Conservation (phyloP, 2,797 vertebrate species). For the Champsocephalus gunnari region DNA sequence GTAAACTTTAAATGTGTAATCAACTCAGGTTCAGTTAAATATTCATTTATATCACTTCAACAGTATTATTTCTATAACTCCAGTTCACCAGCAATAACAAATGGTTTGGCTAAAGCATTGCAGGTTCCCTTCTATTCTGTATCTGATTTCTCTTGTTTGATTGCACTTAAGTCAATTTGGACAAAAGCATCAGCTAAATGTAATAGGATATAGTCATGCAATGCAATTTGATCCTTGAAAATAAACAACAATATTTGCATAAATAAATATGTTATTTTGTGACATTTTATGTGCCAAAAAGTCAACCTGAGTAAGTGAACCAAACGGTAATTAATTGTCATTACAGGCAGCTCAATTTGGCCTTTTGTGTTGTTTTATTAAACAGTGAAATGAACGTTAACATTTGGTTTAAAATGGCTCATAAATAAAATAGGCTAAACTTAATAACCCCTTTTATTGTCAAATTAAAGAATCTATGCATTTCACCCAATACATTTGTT, state of each 20-base stretch:
- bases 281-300: background rate
- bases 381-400: background rate
- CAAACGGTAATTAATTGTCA: background rate
- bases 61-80: no score
- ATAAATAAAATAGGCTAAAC: background rate
- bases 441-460: no score
- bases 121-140: no score
- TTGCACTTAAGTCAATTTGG: no score
- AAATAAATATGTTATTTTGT: background rate
- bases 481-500: background rate
- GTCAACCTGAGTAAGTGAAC: background rate
- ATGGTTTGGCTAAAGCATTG: no score
- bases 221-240: slow-evolving; percentile 5
- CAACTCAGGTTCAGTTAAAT: slow-evolving; percentile 22
- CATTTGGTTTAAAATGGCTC: background rate
- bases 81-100: no score
- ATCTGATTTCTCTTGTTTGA: no score
- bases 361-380: background rate
- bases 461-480: background rate
- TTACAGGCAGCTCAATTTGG: background rate
- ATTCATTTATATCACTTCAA: slow-evolving; percentile 3
- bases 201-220: no score
- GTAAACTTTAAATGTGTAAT: slow-evolving; percentile 17
- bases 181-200: no score
- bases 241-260: background rate